These are phyloP conservation scores for Sigmodon hispidus DNA, from an alignment of 2,113 vertebrate species.

Conservation along the genomic window DNA sequence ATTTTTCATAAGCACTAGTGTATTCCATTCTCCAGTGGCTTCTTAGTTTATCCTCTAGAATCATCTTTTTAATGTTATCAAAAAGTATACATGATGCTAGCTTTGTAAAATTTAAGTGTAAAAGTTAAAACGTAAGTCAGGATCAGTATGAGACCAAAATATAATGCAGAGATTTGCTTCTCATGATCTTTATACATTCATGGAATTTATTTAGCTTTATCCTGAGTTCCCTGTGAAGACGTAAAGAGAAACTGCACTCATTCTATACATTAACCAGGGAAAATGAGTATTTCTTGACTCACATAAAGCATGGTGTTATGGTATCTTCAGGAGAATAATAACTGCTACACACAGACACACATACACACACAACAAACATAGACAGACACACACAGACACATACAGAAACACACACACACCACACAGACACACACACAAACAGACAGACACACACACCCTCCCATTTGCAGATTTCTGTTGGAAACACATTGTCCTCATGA, in stretches of 20 bases:
- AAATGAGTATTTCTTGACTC: neutral
- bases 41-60: neutral
- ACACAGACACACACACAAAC: neutral
- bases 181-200: neutral
- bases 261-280: neutral
- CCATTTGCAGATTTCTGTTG: neutral
- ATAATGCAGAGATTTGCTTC: neutral
- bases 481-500: neutral
- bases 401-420: neutral
- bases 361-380: neutral
- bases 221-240: neutral
- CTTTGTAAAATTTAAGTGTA: neutral
- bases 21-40: neutral
- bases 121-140: neutral
- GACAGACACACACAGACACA: neutral
- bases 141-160: neutral
- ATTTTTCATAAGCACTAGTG: neutral
- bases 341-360: neutral
- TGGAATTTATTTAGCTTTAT: neutral
- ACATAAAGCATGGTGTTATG: neutral
- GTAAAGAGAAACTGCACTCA: neutral
- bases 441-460: neutral
- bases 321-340: neutral
- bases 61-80: neutral
- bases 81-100: neutral